Evolutionary conservation across 2,113 vertebrate genomes (phyloP), one percentile per base, ranked within the genome.

Genomic region (Oryzias celebensis): DNA sequence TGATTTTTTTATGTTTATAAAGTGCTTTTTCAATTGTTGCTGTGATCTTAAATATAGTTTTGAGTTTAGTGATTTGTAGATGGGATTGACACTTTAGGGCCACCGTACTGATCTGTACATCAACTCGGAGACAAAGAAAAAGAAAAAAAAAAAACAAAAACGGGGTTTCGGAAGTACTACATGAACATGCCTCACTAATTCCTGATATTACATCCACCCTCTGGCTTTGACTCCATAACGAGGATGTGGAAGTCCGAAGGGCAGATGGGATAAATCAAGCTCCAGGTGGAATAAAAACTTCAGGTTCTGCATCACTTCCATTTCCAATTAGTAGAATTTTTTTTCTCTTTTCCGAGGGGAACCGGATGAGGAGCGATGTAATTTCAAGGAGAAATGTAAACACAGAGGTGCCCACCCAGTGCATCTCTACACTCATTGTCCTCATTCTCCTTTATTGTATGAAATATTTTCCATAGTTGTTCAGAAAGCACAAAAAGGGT

Each of bases 181-280:
- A 89, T 88, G 85, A 88, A 86, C 65, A 82, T 81, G 84, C 71
- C 85, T 80, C 83, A 81, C 77, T 23, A 88, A 90, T 85, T 82
- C 84, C 80, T 77, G 85, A 82, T 88, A 83, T 86, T 87, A 87
- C 85, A 88, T 77, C 80, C 75, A 75, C 82, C 85, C 85, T 75
- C 77, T 84, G 82, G 86, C 87, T 86, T 67, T 75, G 73, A 87
- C 75, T 87, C 82, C 87, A 80, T 58, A 48, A 57, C 70, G 83
- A 85, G 71, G 51, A 70, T 75, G 78, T 71, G 65, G 53, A 47
- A 52, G 73, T 78, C 64, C 65, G 41, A 68, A 75, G 68, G 82
- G 71, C 31, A 22, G 41, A 54, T 62, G 60, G 83, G 78, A 78
- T 82, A 75, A 85, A 79, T 62, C 83, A 86, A 62, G 75, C 68